Percentiles rank a stretch among this genome's conserved stretches.
phyloP scores from a whole-genome alignment of 2,113 vertebrate genomes.

The Poicephalus gulielmi region DNA sequence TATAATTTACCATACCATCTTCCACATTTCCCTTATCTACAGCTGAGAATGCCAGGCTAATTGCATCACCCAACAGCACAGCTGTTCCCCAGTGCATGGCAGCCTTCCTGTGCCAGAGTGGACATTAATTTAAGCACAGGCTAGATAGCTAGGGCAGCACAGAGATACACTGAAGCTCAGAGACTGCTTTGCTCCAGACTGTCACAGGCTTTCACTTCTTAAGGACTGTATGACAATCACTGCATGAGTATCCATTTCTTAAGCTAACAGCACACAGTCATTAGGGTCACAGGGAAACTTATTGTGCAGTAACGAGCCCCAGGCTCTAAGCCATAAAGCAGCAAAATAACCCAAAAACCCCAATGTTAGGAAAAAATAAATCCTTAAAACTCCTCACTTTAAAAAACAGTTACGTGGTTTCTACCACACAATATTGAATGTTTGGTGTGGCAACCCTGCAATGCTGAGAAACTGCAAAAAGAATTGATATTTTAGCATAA shows the following conservation, averaged over 20 bases:
- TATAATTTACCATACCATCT: background rate
- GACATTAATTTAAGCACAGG: background rate
- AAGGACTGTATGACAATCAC: background rate
- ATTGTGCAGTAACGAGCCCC: background rate
- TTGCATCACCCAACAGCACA: background rate
- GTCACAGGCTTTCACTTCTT: background rate
- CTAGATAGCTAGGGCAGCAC: background rate
- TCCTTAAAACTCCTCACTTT: background rate
- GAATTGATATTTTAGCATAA: background rate
- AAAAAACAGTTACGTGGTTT: background rate
- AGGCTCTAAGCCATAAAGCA: background rate
- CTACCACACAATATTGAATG: background rate
- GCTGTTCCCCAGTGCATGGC: background rate
- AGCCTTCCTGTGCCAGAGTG: background rate
- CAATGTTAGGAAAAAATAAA: background rate
- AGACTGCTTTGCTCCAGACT: background rate
- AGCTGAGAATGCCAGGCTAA: background rate
- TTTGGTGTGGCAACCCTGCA: background rate
- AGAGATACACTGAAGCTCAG: background rate
- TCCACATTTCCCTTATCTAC: background rate
- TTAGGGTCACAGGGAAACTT: background rate
- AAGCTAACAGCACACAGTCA: background rate
- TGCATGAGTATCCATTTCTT: background rate
- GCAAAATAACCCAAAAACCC: fast-evolving
- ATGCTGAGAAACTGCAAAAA: background rate